Percentiles rank a stretch among this genome's conserved stretches.
These are phyloP conservation scores for Engystomops pustulosus DNA, from an alignment of 2,113 vertebrate species.

Conservation along the genomic window DNA sequence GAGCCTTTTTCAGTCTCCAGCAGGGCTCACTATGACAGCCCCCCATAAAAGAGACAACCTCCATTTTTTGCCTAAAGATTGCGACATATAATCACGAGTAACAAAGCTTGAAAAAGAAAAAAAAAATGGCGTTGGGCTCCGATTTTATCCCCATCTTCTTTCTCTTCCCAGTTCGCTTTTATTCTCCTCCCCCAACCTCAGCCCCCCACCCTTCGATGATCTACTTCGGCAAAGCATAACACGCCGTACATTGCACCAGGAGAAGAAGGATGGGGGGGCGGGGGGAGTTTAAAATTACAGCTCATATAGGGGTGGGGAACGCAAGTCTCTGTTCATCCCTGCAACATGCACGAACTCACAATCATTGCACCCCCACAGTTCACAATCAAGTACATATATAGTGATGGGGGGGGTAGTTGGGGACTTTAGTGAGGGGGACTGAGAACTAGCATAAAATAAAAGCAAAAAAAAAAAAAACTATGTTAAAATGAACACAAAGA, in stretches of 20 bases:
- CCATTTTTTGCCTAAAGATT: conserved; percentile 5
- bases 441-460: background rate
- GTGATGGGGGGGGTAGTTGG: background rate
- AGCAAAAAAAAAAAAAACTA: background rate
- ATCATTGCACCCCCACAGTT: background rate
- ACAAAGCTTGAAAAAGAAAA: background rate
- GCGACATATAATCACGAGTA: conserved; percentile 21
- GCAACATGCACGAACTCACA: conserved; percentile 38
- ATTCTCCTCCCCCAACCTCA: conserved; percentile 44
- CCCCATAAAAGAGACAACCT: background rate
- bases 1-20: conserved; percentile 4
- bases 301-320: conserved; percentile 18
- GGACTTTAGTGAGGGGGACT: background rate
- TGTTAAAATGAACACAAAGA: background rate
- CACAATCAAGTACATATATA: background rate
- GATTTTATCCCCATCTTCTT: conserved; percentile 42
- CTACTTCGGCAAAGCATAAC: conserved; percentile 50
- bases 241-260: conserved; percentile 48
- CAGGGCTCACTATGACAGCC: background rate
- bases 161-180: conserved; percentile 12
- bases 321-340: conserved; percentile 4
- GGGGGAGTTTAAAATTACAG: conserved; percentile 27
- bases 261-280: conserved; percentile 15
- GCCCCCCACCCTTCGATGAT: conserved; percentile 40
- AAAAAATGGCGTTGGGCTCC: conserved; percentile 47